Evolutionary conservation across 2,797 vertebrate genomes (phyloP), one percentile per base, ranked within the genome.

Genomic region (Paratrypauchen microcephalus): DNA sequence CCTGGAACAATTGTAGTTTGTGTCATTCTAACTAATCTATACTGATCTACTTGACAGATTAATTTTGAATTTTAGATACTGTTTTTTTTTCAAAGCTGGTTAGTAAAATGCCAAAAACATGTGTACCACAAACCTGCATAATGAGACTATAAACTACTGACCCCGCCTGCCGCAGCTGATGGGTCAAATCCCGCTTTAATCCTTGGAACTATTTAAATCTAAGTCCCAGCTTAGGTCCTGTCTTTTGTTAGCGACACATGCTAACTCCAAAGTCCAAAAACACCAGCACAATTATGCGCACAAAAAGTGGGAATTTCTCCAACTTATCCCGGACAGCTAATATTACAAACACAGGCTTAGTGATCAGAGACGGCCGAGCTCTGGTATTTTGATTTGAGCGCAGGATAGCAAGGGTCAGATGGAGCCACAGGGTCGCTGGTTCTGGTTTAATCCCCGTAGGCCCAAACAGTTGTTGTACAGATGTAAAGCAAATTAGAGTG

Each of bases 271-370:
- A 72, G 81, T 69, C 30, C 47, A 21, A 32, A 4, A 9, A 24
- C 11, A 74, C 82, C 76, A 73, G 81, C 68, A 11, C 68, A 54
- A 24, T 75, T 60, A 54, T 55, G 57, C 62, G 61, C 69, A 79
- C 50, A 61, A 74, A 77, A 84, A 77, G 56, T 28, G 47, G 45
- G 60, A 59, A 48, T 77, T 78, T 80, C 65, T 72, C 66, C n/a
- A 60, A 39, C 18, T 2, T 72, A 71, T 76, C 83, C 79, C 68
- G 73, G 79, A 76, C 77, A 72, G 78, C 80, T 85, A 74, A 70
- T 56, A 79, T 87, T 87, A 83, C 82, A 86, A 68, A 68, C 68
- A 11, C 7, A 15, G 76, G 75, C 68, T 88, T 78, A 83, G 74
- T 41, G 1, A 48, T 0, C 21, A 58, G 39, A 1, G 50, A 12